A percentile compares a stretch with the other conserved stretches of the same genome.
phyloP scores from a whole-genome alignment of 2,888 invertebrate genomes.

The Polylopha cassiicola region DNA sequence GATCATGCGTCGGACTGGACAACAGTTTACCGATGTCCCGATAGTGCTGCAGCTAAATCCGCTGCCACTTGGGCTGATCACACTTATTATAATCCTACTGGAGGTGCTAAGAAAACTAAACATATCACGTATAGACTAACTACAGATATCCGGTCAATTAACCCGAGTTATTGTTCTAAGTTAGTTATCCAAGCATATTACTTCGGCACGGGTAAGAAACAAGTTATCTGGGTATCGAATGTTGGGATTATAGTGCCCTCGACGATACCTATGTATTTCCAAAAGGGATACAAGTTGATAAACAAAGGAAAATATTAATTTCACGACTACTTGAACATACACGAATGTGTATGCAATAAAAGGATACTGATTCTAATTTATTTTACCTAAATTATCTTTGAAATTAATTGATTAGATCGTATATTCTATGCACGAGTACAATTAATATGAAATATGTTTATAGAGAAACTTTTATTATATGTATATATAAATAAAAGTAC shows the following conservation, averaged over 20 bases:
- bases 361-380: too few species aligned
- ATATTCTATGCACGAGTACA: too few species aligned
- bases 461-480: too few species aligned
- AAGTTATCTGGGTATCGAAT: conserved; percentile 36
- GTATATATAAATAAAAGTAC: too few species aligned
- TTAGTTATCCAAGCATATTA: conserved; percentile 50
- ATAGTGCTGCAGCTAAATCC: conserved; percentile 32
- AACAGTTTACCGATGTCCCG: conserved; percentile 45
- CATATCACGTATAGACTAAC: conserved; percentile 44
- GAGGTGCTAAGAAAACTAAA: conserved; percentile 39
- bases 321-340: conserved; percentile 21
- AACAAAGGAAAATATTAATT: conserved; percentile 45
- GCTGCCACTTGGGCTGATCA: conserved; percentile 49
- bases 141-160: conserved; percentile 34
- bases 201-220: conserved; percentile 41
- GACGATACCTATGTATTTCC: conserved; percentile 43
- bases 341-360: too few species aligned
- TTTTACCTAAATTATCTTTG: too few species aligned
- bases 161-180: conserved; percentile 54
- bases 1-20: conserved; percentile 45
- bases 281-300: conserved; percentile 38
- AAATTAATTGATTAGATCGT: too few species aligned
- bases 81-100: conserved; percentile 41
- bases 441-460: too few species aligned
- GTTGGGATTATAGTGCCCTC: conserved; percentile 39